Base-by-base conservation (phyloP, 1,140 invertebrate genomes). In the Planococcus citri region DNA sequence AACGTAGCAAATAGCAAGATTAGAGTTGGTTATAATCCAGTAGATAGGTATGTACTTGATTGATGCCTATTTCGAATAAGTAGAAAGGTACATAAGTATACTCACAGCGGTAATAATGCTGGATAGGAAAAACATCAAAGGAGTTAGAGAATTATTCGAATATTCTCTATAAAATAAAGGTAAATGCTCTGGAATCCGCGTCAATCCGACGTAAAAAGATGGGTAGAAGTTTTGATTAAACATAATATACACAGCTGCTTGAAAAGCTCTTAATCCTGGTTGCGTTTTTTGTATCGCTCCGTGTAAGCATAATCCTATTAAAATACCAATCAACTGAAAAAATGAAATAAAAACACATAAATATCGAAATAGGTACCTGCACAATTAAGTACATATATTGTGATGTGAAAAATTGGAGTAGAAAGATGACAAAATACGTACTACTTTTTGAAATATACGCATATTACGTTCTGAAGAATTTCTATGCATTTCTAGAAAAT, bases 141-240 rank as follows among this genome's bases (percentile, higher is more conserved):
- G 82, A 0, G 84, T 78, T 76, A 92, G 93, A 60, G 92, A 78
- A 25, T 89, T 90, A 25, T 86, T 86, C 71, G 86, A 82, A 73
- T 89, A 84, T 77, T 94, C 91, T 67, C 90, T 78, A 37, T 88
- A 78, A 73, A 93, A 87, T 22, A 93, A 77, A 0, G 91, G 89
- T 69, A 89, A 83, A 74, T 90, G 86, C 72, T 86, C 82, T 0
- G 91, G 91, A 74, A 93, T 89, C 71, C 88, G 79, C 70, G 87
- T 82, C 4, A 94, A 80, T 0, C 89, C 88, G 0, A 88, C 85
- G 76, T 93, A 93, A 88, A 93, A 91, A 0, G 90, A 88, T 61
- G 85, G 85, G 78, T 92, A 93, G 1, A 90, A 89, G 74, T 92
- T 93, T 80, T 94, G 91, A 0, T 88, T 85, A 41, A 93, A 89